Evolutionary conservation across 2,797 vertebrate genomes (phyloP).

Genomic region (Melanogrammus aeglefinus): DNA sequence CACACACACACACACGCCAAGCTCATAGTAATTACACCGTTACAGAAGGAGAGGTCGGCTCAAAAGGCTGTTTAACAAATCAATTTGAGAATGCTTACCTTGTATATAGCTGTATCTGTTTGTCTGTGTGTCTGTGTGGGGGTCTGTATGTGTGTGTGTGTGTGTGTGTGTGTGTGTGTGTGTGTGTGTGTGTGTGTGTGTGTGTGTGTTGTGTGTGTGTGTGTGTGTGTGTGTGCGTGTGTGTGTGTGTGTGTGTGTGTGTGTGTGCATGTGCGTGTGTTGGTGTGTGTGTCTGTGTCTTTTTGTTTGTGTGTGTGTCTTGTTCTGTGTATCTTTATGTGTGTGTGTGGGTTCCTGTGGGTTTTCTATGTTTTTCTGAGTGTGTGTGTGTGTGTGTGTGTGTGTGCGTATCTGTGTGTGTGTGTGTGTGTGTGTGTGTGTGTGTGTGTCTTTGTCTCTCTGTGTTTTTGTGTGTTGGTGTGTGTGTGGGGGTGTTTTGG

Average conservation of each 20-base stretch:
- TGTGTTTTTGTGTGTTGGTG: too few species aligned
- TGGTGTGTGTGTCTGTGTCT: background rate
- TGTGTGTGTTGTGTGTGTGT: too few species aligned
- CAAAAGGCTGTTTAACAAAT: slow-evolving; percentile 87
- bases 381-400: too few species aligned
- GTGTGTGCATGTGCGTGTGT: slow-evolving; percentile 12
- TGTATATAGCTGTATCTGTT: slow-evolving; percentile 72
- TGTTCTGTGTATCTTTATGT: too few species aligned
- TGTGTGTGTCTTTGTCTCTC: slow-evolving; percentile 52
- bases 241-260: too few species aligned
- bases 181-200: too few species aligned
- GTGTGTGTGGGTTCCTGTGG: too few species aligned
- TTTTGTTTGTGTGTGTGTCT: too few species aligned
- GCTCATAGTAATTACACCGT: slow-evolving; percentile 76
- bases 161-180: too few species aligned
- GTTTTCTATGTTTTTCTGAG: too few species aligned
- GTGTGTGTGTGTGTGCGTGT: too few species aligned
- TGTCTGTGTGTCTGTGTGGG: slow-evolving; percentile 12
- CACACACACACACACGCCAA: slow-evolving; percentile 47
- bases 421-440: slow-evolving; percentile 46
- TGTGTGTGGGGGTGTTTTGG: too few species aligned
- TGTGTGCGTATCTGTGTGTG: background rate
- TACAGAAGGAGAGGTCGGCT: slow-evolving; percentile 67
- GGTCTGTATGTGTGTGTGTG: background rate
- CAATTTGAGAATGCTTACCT: slow-evolving; percentile 85